Conservation (phyloP, 2,888 invertebrate genomes). For the Osmoderma eremita region DNA sequence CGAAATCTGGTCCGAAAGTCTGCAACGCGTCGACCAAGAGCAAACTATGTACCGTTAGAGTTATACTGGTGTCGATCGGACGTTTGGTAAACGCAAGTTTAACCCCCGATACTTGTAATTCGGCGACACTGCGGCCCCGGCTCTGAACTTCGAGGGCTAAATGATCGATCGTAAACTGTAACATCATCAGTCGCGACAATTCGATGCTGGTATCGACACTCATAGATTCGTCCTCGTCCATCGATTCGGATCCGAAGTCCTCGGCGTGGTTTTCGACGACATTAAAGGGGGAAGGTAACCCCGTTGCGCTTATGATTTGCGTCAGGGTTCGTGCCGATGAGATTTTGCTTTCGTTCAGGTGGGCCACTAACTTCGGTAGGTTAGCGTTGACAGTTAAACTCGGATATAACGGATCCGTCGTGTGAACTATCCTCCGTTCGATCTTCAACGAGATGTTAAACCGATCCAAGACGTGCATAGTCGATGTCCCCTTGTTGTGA, state of each 20-base stretch:
- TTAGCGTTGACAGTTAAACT: slow-evolving; percentile 84
- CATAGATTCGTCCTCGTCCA: slow-evolving; percentile 63
- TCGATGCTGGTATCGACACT: slow-evolving; percentile 66
- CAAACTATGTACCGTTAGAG: slow-evolving; percentile 90
- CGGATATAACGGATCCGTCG: slow-evolving; percentile 88
- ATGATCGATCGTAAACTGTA: slow-evolving; percentile 89
- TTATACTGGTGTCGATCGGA: slow-evolving; percentile 78
- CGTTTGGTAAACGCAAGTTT: slow-evolving; percentile 79
- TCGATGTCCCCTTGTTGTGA: slow-evolving; percentile 83
- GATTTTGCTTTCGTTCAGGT: slow-evolving; percentile 92
- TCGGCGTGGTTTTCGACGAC: slow-evolving; percentile 56
- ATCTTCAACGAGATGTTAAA: slow-evolving; percentile 72
- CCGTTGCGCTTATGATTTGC: slow-evolving; percentile 61
- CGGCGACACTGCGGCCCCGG: slow-evolving; percentile 88
- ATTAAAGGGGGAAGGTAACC: slow-evolving; percentile 64
- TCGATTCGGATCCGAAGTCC: slow-evolving; percentile 35
- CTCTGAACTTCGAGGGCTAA: slow-evolving; percentile 89
- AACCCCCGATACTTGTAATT: slow-evolving; percentile 89
- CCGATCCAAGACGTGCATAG: slow-evolving; percentile 79
- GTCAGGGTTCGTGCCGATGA: slow-evolving; percentile 71
- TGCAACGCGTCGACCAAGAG: slow-evolving; percentile 94
- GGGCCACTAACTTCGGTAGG: slow-evolving; percentile 86
- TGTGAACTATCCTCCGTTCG: slow-evolving; percentile 83
- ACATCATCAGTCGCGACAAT: slow-evolving; percentile 74
- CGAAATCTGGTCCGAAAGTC: slow-evolving; percentile 95